phyloP scores from a whole-genome alignment of 2,888 invertebrate species.

The Chirona hameri region DNA sequence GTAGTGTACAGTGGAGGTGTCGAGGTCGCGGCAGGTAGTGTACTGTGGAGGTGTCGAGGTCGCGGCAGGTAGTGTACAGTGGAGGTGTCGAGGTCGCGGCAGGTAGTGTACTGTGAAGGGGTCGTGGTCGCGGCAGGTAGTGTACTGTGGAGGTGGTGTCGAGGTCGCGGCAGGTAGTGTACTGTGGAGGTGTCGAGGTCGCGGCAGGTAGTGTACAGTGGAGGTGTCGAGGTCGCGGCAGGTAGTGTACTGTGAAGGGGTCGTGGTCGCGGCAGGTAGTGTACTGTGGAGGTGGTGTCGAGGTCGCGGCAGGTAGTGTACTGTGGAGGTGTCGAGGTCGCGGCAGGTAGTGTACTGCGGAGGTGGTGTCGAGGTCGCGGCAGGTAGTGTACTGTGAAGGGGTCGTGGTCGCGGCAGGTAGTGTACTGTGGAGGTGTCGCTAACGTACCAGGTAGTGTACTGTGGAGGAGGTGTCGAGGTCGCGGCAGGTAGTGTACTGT shows the following conservation, averaged over 20 bases:
- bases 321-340: conserved; percentile 82
- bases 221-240: conserved; percentile 86
- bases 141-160: conserved; percentile 80
- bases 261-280: too few species aligned
- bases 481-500: conserved; percentile 84
- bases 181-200: too few species aligned
- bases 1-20: conserved; percentile 77
- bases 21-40: conserved; percentile 77
- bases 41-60: too few species aligned
- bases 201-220: conserved; percentile 76
- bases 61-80: conserved; percentile 79
- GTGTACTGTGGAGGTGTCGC: too few species aligned
- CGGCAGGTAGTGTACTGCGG: conserved; percentile 73
- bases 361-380: too few species aligned
- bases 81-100: conserved; percentile 82
- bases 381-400: conserved; percentile 76
- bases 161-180: conserved; percentile 75
- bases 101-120: conserved; percentile 69
- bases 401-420: conserved; percentile 87
- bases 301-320: conserved; percentile 86
- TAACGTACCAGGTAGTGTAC: conserved; percentile 70
- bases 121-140: too few species aligned
- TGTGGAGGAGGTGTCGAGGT: conserved; percentile 82
- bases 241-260: conserved; percentile 64
- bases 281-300: conserved; percentile 79